Evolutionary conservation across 37 sponge, comb jelly and placozoan genomes (phyloP), one percentile per base, ranked within the genome.

Genomic region (Cliona cf. orientalis): DNA sequence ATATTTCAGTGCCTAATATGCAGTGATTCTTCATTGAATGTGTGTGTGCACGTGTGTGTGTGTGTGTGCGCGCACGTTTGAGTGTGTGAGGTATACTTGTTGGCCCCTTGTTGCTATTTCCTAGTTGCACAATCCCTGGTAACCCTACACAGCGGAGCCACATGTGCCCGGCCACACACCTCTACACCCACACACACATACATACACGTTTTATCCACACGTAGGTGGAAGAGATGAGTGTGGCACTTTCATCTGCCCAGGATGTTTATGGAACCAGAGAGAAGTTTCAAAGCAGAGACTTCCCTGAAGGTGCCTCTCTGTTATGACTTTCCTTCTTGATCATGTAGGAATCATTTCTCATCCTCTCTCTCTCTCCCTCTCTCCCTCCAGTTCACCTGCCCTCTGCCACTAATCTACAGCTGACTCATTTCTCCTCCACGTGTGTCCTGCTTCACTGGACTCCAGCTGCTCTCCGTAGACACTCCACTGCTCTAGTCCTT

Each of bases 391-490:
- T 40, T 12, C 61, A 80, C 0, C 65, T 74, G 17, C 84, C 71
- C 14, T 46, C 80, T 59, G 82, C 88, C 40, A 55, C 28, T 23
- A 34, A 78, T 14, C 80, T 91, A 0, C 55, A 26, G n/a, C 83
- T 86, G 87, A 42, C 79, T 0, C 87, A 82, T n/a, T 78, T 75
- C 58, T 91, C 92, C 2, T 29, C 42, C 2, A 66, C 69, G 12
- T 87, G 84, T 67, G 49, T 91, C n/a, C 80, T 87, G 0, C 53
- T 91, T 33, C 21, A 72, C 42, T 91, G 92, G 92, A 58, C 35
- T 39, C 55, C 75, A 7, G 32, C 76, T 5, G 62, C 11, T 41
- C 4, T 25, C 6, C 40, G 64, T 64, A 0, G 64, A 26, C 21
- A 14, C 40, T 7, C 25, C 36, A 1, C n/a, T 6, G 32, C 26